Evolutionary conservation across 2,113 vertebrate species (phyloP).

Genomic region (Crotalus tigris): DNA sequence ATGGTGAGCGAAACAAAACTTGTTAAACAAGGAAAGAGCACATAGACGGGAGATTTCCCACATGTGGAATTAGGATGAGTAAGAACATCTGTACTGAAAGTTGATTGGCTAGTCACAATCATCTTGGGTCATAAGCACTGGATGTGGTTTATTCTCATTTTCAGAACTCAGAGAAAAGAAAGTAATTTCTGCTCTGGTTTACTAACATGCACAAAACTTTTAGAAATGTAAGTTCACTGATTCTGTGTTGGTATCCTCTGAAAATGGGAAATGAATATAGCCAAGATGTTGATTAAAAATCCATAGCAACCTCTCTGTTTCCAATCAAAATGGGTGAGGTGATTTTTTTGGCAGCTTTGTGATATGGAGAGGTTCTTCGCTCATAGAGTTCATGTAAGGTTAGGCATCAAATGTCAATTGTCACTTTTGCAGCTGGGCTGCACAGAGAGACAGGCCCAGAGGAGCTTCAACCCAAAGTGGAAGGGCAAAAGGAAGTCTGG

Average conservation of each 20-base stretch:
- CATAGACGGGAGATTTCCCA: neutral
- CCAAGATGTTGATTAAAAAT: neutral
- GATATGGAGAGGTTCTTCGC: neutral
- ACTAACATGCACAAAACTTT: neutral
- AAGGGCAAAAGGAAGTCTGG: neutral
- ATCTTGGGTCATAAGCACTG: neutral
- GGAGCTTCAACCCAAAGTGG: neutral
- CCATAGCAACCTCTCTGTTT: slow-evolving; percentile 2
- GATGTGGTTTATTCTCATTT: neutral
- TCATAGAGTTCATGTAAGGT: slow-evolving; percentile 13
- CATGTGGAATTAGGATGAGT: too few relatives aligned
- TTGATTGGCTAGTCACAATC: neutral
- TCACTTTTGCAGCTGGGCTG: neutral
- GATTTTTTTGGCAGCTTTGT: neutral
- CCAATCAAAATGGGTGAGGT: slow-evolving; percentile 11
- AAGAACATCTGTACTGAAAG: neutral
- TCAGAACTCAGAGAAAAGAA: neutral
- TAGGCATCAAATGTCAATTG: neutral
- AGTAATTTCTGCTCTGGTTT: neutral
- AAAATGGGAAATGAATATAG: neutral
- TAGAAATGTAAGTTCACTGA: neutral
- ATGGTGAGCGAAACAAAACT: neutral
- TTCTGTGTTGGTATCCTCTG: neutral
- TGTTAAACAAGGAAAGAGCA: neutral
- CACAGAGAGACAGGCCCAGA: neutral